phyloP scores from a whole-genome alignment of 1,140 invertebrate species.

The Ooceraea biroi region DNA sequence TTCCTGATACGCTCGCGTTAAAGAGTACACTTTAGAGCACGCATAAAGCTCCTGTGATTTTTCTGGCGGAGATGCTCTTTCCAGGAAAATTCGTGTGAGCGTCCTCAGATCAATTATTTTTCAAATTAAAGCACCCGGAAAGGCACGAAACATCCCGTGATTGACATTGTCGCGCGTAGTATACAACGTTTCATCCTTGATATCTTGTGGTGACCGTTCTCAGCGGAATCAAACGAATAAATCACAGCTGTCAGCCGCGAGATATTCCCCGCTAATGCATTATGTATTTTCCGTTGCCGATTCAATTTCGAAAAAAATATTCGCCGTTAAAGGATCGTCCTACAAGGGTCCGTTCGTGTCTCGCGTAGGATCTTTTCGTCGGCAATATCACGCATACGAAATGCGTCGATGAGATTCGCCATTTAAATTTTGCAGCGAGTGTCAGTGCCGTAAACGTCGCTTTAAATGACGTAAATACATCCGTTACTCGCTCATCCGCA shows the following conservation, averaged over 20 bases:
- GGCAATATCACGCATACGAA: conserved; percentile 57
- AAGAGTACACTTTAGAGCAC: conserved; percentile 63
- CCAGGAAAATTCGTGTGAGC: conserved; percentile 25
- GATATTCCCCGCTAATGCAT: conserved; percentile 68
- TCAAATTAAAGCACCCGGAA: conserved; percentile 12
- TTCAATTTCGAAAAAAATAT: conserved; percentile 71
- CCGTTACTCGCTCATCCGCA: conserved; percentile 1
- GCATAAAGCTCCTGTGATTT: conserved; percentile 53
- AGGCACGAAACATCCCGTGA: not conserved
- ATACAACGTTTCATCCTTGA: conserved; percentile 28
- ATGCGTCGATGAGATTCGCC: conserved; percentile 52
- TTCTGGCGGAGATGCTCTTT: conserved; percentile 45
- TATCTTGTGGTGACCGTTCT: conserved; percentile 38
- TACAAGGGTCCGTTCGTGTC: conserved; percentile 49
- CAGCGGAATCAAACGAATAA: conserved; percentile 54
- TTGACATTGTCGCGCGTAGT: not conserved
- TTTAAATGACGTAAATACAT: conserved; percentile 34
- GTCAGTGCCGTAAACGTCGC: conserved; percentile 4
- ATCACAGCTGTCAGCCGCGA: conserved; percentile 54
- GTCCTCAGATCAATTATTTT: not conserved
- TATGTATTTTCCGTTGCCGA: conserved; percentile 61
- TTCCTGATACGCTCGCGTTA: conserved; percentile 63
- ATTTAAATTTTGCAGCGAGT: conserved; percentile 64
- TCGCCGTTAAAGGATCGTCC: conserved; percentile 25
- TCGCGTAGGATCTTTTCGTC: conserved; percentile 19